phyloP scores from a whole-genome alignment of 2,888 invertebrate species.

The Keiferia lycopersicella region DNA sequence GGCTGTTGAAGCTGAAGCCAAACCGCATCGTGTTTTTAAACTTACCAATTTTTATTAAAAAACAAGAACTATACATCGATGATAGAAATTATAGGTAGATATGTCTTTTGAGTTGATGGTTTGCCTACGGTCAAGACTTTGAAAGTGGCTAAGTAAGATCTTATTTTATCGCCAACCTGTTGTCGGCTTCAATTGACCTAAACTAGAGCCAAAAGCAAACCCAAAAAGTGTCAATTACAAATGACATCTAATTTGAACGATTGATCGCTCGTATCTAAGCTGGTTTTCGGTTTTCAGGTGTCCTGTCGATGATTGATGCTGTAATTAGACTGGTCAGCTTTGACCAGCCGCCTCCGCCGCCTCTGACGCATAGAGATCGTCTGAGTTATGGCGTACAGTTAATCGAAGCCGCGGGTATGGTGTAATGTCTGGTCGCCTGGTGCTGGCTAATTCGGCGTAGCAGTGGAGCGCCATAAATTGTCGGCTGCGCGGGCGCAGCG shows the following conservation, averaged over 20 bases:
- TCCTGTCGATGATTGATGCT: conserved; percentile 23
- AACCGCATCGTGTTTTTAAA: too few species aligned
- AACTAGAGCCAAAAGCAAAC: background rate
- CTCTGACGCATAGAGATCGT: conserved; percentile 22
- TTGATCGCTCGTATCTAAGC: background rate
- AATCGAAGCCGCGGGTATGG: conserved; percentile 33
- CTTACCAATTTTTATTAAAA: too few species aligned
- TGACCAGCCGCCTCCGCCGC: background rate
- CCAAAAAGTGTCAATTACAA: conserved; percentile 10
- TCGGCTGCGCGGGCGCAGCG: conserved; percentile 33
- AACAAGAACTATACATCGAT: too few species aligned
- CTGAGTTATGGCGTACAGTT: conserved; percentile 36
- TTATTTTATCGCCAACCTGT: too few species aligned
- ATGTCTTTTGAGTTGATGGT: too few species aligned
- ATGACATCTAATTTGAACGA: conserved; percentile 1
- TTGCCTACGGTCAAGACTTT: background rate
- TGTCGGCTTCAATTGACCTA: too few species aligned
- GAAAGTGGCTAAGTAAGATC: background rate
- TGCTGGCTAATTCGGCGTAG: conserved; percentile 54
- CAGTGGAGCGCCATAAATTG: conserved; percentile 54
- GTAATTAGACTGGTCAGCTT: conserved; percentile 20
- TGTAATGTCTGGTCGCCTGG: conserved; percentile 23
- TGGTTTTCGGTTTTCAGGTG: conserved; percentile 15
- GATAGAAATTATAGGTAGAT: too few species aligned
- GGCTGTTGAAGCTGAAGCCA: too few species aligned